Evolutionary conservation across 2,888 invertebrate genomes (phyloP), one percentile per base, ranked within the genome.

Genomic region (Argyra leucocephala): DNA sequence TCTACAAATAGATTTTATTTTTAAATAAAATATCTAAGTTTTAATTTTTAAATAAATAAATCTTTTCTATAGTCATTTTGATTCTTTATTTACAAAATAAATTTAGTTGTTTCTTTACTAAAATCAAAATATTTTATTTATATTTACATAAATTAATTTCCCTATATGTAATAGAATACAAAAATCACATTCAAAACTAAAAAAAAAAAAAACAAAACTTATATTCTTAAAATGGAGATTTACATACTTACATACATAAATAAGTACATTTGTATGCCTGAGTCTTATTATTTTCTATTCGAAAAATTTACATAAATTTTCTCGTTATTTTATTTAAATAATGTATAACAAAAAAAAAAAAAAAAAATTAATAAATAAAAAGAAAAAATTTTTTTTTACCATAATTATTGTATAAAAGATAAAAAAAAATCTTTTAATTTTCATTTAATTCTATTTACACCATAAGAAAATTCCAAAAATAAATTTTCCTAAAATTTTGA

Each of bases 71-170:
- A 6, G 15, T 48, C 2, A 18, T 1, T 48, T 18, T 48, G n/a
- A n/a, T n/a, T 48, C 48, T 48, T 48, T 48, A 48, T 48, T 48
- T 48, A 48, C 48, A 48, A 48, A 48, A 48, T 48, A 48, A n/a
- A 18, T 48, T 48, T 31, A 10, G n/a, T n/a, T n/a, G n/a, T n/a
- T n/a, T n/a, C n/a, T 7, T 10, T 7, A 7, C 10, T 31, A 31
- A 31, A 31, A 31, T 31, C 5, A 31, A 31, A 7, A 10, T 31
- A 7, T 31, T 31, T 31, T 31, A 5, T 31, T 31, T 5, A 48
- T 48, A 48, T 48, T 48, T 48, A 48, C 48, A 18, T 48, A 48
- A 48, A 48, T 48, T 48, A 48, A 48, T 48, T 48, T 48, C 18
- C 48, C 48, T 48, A 48, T 18, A 31, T 31, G 5, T 48, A 12